Evolutionary conservation across 1,140 invertebrate species (phyloP), one percentile per base, ranked within the genome.

Genomic region (Caerostris extrusa): DNA sequence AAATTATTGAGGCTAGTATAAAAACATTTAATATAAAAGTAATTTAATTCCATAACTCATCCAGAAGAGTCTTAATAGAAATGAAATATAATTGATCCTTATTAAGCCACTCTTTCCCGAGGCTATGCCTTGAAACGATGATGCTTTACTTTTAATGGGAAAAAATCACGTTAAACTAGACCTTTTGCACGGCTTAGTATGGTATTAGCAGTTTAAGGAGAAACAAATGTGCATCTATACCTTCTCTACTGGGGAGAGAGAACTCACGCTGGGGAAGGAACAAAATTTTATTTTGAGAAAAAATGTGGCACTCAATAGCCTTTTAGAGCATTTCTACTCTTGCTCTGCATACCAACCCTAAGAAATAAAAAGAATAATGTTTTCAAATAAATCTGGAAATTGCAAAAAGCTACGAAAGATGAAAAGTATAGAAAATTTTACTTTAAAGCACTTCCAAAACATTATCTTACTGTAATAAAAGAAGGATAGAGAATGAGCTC

Each of bases 251-350:
- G n/a, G n/a, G 57, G 14, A 53, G 77, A 85, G 53, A n/a, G 56
- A 71, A 57, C 77, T 83, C 94, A n/a, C n/a, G n/a, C 94, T 17
- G 94, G 94, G 17, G 94, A 94, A 53, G 94, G 94, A 34, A 93
- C 94, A 89, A n/a, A n/a, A 94, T 71, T 61, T 69, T 87, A 55
- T 93, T 94, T 85, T 94, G 90, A 53, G 94, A 94, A 86, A 94
- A 94, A 94, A 94, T 50, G n/a, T n/a, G n/a, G 83, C 53, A 58
- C n/a, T 94, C 94, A 81, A 94, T 94, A 53, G 94, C 94, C 61
- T 93, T 82, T 57, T 94, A n/a, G 94, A 6, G 94, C 94, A 58
- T 93, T 71, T 50, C 85, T n/a, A 17, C 53, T 94, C 94, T 50
- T 86, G 82, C 50, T 92, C 90, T 55, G 82, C 5, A 88, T 92